Evolutionary conservation across 53 echinoderm and acorn worm species (phyloP).

Genomic region (Paelopatides confundens): DNA sequence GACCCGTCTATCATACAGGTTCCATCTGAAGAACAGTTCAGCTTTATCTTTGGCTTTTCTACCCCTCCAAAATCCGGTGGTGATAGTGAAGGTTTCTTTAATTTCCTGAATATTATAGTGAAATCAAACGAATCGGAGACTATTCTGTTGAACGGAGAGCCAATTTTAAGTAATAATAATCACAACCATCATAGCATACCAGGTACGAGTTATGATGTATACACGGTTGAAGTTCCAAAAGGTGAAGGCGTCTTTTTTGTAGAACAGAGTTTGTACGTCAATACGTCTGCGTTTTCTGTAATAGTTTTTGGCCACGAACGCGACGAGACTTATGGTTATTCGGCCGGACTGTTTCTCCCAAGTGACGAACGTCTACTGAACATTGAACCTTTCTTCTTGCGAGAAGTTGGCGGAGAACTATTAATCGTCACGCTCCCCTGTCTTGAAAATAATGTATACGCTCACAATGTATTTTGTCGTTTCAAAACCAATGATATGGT

Average conservation of each 20-base stretch:
- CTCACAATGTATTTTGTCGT: constrained; percentile 42
- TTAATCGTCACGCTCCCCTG: constrained; percentile 63
- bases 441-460: neutral
- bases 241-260: constrained; percentile 73
- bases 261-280: constrained; percentile 48
- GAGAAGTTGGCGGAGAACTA: constrained; percentile 69
- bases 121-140: constrained; percentile 36
- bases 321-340: constrained; percentile 70
- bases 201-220: constrained; percentile 41
- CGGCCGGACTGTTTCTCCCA: constrained; percentile 70
- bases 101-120: constrained; percentile 66
- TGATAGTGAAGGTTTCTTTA: constrained; percentile 55
- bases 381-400: constrained; percentile 55
- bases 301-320: constrained; percentile 71
- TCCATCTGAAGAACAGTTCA: constrained; percentile 72
- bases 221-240: constrained; percentile 62
- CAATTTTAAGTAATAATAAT: neutral
- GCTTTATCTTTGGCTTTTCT: constrained; percentile 62
- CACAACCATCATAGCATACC: constrained; percentile 10
- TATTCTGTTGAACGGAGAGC: constrained; percentile 51
- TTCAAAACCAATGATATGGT: constrained; percentile 48
- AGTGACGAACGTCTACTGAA: constrained; percentile 50
- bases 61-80: constrained; percentile 65
- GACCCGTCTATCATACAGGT: constrained; percentile 76
- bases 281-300: constrained; percentile 61